These are phyloP conservation scores for Tridacna crocea DNA, from an alignment of 2,888 invertebrate species.

Conservation along the genomic window DNA sequence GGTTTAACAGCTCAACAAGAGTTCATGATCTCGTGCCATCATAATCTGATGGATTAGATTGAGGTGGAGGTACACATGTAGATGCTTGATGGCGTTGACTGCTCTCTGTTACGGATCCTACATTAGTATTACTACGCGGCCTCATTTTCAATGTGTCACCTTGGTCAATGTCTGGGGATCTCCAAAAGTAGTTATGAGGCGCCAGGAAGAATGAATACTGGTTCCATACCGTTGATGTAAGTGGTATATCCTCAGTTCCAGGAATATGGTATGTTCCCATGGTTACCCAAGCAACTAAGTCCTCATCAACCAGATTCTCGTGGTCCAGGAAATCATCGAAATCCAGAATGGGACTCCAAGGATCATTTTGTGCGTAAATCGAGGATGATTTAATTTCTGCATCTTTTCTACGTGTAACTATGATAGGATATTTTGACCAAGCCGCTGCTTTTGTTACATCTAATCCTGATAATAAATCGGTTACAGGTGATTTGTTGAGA, in stretches of 20 bases:
- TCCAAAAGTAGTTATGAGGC: conserved; percentile 79
- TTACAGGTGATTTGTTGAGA: conserved; percentile 50
- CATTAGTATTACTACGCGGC: background rate
- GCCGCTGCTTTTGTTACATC: conserved; percentile 55
- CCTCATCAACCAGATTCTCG: conserved; percentile 72
- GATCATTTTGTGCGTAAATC: conserved; percentile 69
- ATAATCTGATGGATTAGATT: background rate
- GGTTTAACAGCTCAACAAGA: too few relatives aligned
- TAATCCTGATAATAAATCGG: conserved; percentile 56
- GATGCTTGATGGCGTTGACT: background rate
- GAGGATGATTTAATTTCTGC: conserved; percentile 67
- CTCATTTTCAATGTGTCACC: conserved; percentile 2
- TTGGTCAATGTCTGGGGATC: conserved; percentile 63
- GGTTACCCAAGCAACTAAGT: conserved; percentile 80
- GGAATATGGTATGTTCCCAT: conserved; percentile 78
- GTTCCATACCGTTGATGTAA: conserved; percentile 72
- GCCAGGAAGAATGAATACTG: conserved; percentile 71
- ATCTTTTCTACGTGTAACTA: conserved; percentile 73
- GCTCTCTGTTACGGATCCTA: background rate
- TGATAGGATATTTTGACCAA: conserved; percentile 72
- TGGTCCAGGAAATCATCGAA: conserved; percentile 70
- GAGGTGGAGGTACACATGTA: background rate
- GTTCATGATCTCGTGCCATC: background rate
- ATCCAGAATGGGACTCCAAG: conserved; percentile 70
- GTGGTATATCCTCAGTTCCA: conserved; percentile 78